A percentile compares a stretch with the other conserved stretches of the same genome.
Conservation (phyloP, 2,113 vertebrate species). For the Danio rerio region DNA sequence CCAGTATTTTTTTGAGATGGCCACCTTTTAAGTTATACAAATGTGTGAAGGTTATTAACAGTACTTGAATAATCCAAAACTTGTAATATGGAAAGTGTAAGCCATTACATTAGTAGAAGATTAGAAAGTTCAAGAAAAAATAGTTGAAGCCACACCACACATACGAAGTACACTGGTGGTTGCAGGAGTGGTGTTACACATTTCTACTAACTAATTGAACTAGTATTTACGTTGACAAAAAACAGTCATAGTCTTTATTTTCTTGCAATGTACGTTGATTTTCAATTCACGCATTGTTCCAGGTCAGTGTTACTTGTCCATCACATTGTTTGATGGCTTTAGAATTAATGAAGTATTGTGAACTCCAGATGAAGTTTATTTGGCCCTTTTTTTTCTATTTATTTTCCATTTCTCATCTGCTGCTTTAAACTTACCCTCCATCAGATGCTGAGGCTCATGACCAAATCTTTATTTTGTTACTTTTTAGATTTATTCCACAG, state of each 20-base stretch:
- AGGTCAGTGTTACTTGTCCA: conserved; percentile 51
- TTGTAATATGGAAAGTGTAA: not conserved
- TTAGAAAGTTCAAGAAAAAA: not conserved
- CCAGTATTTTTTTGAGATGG: conserved; percentile 2
- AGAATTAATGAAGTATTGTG: conserved; percentile 35
- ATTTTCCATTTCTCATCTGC: conserved; percentile 53
- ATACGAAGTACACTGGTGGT: not conserved
- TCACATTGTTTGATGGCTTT: not conserved
- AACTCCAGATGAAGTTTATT: conserved; percentile 24
- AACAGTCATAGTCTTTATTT: no score
- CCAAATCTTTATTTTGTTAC: conserved; percentile 83
- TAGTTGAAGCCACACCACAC: not conserved
- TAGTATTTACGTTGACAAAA: no score
- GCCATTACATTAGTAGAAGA: not conserved
- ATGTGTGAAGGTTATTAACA: conserved; percentile 12
- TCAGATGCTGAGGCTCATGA: conserved; percentile 70
- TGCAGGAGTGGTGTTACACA: conserved; percentile 25
- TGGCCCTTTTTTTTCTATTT: not conserved
- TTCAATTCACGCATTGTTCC: conserved; percentile 30
- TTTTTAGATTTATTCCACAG: conserved; percentile 70
- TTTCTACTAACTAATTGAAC: conserved; percentile 39
- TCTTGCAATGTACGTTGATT: conserved; percentile 36
- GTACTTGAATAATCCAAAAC: not conserved
- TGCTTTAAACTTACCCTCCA: conserved; percentile 61
- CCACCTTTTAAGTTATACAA: conserved; percentile 6